Conservation (phyloP, 1,140 invertebrate species). For the Myzus persicae region DNA sequence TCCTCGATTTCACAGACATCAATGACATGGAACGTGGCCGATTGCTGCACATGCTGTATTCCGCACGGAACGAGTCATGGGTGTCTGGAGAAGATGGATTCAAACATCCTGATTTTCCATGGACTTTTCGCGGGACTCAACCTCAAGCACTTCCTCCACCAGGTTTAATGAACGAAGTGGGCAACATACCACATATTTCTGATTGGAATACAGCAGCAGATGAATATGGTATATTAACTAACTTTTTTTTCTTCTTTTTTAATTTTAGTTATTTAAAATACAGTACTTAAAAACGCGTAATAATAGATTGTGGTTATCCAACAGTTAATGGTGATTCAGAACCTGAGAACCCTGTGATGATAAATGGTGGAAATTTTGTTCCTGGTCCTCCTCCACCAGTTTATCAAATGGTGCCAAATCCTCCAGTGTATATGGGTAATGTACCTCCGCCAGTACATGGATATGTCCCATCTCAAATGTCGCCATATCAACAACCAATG, state of each 20-base stretch:
- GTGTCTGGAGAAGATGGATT: conserved; percentile 51
- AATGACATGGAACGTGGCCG: conserved; percentile 55
- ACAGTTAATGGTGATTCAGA: conserved; percentile 55
- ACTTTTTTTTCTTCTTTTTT: neutral
- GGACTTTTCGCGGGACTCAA: conserved; percentile 51
- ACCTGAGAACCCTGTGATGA: conserved; percentile 35
- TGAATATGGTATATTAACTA: conserved; percentile 47
- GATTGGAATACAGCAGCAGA: conserved; percentile 55
- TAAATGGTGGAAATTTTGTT: conserved; percentile 56
- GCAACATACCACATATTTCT: conserved; percentile 49
- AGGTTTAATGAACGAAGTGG: conserved; percentile 28
- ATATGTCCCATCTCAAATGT: conserved; percentile 50
- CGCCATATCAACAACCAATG: conserved; percentile 51
- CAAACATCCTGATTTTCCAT: conserved; percentile 52
- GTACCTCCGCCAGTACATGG: conserved; percentile 51
- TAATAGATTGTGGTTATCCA: conserved; percentile 44
- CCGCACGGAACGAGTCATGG: conserved; percentile 51
- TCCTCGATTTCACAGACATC: conserved; percentile 52
- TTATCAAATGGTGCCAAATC: conserved; percentile 54
- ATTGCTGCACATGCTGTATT: conserved; percentile 50
- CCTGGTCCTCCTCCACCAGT: conserved; percentile 47
- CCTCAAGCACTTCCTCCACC: conserved; percentile 24
- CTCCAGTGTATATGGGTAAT: conserved; percentile 45
- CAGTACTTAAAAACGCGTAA: conserved; percentile 16
- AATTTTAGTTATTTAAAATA: neutral